Percentiles rank a stretch among this genome's conserved stretches.
phyloP scores from a whole-genome alignment of 2,888 invertebrate genomes.

The Synanthedon vespiformis region DNA sequence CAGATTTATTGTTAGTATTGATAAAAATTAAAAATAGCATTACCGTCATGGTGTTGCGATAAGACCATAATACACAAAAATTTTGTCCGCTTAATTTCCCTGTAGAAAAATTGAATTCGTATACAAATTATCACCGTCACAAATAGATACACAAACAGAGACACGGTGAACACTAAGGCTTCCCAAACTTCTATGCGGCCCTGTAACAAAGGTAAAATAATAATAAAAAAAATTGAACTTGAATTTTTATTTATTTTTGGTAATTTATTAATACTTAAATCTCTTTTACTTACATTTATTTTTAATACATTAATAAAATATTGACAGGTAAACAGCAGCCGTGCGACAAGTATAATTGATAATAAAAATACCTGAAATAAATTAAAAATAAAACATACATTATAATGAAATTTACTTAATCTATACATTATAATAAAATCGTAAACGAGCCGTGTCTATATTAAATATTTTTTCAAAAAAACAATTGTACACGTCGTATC shows the following conservation, averaged over 20 bases:
- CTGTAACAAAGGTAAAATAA: neutral
- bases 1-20: too few relatives aligned
- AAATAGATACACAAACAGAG: too few relatives aligned
- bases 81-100: conserved; percentile 35
- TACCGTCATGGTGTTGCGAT: too few relatives aligned
- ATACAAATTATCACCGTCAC: conserved; percentile 14
- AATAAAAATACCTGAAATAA: neutral
- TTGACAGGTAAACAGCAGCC: neutral
- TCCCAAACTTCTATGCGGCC: neutral
- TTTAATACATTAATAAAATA: neutral
- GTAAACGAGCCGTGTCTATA: too few relatives aligned
- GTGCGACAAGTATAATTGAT: neutral
- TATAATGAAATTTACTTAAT: too few relatives aligned
- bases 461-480: too few relatives aligned
- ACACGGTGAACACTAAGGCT: neutral
- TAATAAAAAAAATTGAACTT: too few relatives aligned
- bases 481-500: too few relatives aligned
- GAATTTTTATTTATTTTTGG: too few relatives aligned
- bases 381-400: neutral
- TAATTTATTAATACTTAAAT: too few relatives aligned
- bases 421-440: too few relatives aligned
- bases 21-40: too few relatives aligned
- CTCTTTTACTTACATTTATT: neutral
- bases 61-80: conserved; percentile 15
- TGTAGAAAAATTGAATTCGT: conserved; percentile 28